A percentile compares a stretch with the other conserved stretches of the same genome.
These are phyloP conservation scores for Periophthalmus modestus DNA, from an alignment of 2,113 vertebrate genomes.

Conservation along the genomic window DNA sequence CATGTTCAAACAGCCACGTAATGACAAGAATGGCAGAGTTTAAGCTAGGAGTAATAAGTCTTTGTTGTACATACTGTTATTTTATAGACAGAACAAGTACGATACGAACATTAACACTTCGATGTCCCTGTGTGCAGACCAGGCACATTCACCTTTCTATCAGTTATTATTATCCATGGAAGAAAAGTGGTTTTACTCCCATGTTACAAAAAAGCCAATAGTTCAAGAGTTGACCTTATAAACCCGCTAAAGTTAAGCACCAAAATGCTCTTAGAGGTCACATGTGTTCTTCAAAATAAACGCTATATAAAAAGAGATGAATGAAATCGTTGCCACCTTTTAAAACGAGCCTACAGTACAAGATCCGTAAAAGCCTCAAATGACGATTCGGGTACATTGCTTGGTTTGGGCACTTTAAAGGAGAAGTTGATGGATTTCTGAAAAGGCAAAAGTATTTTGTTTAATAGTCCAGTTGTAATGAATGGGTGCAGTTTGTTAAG, in stretches of 20 bases:
- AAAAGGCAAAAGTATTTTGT: background rate
- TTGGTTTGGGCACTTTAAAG: conserved; percentile 59
- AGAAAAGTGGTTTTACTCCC: conserved; percentile 46
- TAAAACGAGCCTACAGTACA: conserved; percentile 40
- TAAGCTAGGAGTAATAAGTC: conserved; percentile 53
- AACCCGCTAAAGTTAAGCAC: conserved; percentile 60
- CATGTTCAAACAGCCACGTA: conserved; percentile 67
- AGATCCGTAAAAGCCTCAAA: conserved; percentile 45
- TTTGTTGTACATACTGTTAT: conserved; percentile 68
- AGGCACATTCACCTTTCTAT: conserved; percentile 55
- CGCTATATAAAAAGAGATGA: conserved; percentile 45
- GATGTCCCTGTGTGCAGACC: conserved; percentile 67
- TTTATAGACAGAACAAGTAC: conserved; percentile 71
- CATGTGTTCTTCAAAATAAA: conserved; percentile 46
- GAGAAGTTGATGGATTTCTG: background rate
- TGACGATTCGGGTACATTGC: conserved; percentile 37
- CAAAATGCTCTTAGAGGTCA: conserved; percentile 66
- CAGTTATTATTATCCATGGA: conserved; percentile 21
- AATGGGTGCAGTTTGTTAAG: background rate
- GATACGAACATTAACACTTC: conserved; percentile 69
- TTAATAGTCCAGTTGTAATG: background rate
- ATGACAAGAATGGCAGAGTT: conserved; percentile 66
- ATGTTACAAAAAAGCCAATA: conserved; percentile 58
- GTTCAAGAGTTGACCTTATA: conserved; percentile 37
- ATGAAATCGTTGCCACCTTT: conserved; percentile 41